Conservation (phyloP, 2,888 invertebrate species). For the Drosophila greeni region DNA sequence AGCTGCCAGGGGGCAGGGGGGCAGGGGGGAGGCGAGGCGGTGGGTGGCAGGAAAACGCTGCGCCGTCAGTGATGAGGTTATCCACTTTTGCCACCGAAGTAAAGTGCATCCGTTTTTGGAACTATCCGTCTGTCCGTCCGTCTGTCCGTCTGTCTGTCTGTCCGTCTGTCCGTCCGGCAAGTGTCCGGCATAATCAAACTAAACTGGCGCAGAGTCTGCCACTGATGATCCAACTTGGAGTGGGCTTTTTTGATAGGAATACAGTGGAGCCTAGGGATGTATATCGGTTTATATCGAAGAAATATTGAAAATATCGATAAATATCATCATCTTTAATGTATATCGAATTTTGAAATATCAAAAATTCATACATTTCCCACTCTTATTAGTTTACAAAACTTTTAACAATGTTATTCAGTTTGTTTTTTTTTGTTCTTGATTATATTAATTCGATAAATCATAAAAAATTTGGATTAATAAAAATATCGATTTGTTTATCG, state of each 20-base stretch:
- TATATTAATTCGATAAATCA: too few species aligned
- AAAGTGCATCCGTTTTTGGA: slow-evolving; percentile 72
- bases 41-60: slow-evolving; percentile 5
- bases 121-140: slow-evolving; percentile 52
- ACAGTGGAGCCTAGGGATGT: slow-evolving; percentile 16
- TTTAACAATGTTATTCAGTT: too few species aligned
- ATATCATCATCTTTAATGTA: too few species aligned
- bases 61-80: slow-evolving; percentile 64
- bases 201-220: slow-evolving; percentile 61
- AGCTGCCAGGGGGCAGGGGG: neutral
- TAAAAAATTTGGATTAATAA: too few species aligned
- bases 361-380: too few species aligned
- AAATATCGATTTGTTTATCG: too few species aligned
- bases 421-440: too few species aligned
- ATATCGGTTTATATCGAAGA: neutral
- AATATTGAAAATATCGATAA: neutral
- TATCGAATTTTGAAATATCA: too few species aligned
- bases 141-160: slow-evolving; percentile 38
- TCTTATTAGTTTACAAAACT: too few species aligned
- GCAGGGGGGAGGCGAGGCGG: neutral
- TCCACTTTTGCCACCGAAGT: slow-evolving; percentile 66
- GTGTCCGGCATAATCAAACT: slow-evolving; percentile 58
- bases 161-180: slow-evolving; percentile 27
- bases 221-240: slow-evolving; percentile 38
- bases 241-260: slow-evolving; percentile 24